Base-by-base conservation (phyloP, 30 jellyfish, hydroid and myxozoan genomes). In the Phacellophora camtschatica region DNA sequence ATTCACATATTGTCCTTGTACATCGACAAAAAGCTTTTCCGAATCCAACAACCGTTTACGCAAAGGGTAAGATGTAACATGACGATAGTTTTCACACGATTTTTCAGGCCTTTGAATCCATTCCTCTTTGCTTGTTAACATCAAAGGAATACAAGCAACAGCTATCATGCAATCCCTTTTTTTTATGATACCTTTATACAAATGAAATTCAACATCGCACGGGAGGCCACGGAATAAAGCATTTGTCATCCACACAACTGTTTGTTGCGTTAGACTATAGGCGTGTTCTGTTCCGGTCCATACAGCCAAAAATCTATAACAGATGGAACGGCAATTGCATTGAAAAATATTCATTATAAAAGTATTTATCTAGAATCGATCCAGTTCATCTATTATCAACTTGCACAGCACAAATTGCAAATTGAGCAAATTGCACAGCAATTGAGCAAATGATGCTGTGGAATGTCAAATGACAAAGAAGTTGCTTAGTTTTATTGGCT, bases 141-240 rank as follows among this genome's bases (percentile, higher is more conserved):
- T 1, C n/a, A n/a, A n/a, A 2, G 71, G 55, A 13, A 71, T 29
- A 18, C 84, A 43, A 20, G 56, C 20, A 25, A 71, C 71, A 12
- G 45, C 68, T 3, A 71, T 71, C 32, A 33, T 24, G 50, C 36
- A 35, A 22, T 31, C 22, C 33, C 49, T 25, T 5, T 20, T 33
- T 16, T 23, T 55, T 0, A 10, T 2, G 5, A 30, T 2, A 4
- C 71, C 65, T 3, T 30, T 50, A 31, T 41, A 71, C 57, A 71
- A 25, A 33, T 71, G 55, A 27, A 71, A 22, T 25, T 43, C 71
- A n/a, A 33, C 70, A 46, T 71, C 84, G 27, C 49, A 71, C 20
- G 19, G 61, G n/a, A 2, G 0, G 39, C 32, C 4, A 0, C 79
- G 58, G 39, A 29, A 65, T 39, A 65, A 30, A 5, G 64, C 2